phyloP scores from a whole-genome alignment of 2,888 invertebrate genomes.

The Eutolmus rufibarbis region DNA sequence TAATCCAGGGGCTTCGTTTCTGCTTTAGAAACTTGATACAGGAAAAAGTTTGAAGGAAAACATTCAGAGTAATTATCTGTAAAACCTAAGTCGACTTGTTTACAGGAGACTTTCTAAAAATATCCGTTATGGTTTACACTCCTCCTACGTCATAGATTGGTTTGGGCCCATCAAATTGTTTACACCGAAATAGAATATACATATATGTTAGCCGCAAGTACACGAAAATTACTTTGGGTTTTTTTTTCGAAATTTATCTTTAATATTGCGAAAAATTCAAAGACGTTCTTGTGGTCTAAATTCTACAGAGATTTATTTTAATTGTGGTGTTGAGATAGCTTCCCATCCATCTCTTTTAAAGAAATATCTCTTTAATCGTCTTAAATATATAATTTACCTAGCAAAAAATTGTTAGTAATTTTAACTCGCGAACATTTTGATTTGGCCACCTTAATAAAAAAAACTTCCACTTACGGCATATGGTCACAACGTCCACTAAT shows the following conservation, averaged over 20 bases:
- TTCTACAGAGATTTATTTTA: not conserved
- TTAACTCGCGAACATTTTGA: not conserved
- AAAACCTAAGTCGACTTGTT: not conserved
- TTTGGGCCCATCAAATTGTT: slow-evolving; percentile 49
- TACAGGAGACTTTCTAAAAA: slow-evolving; percentile 7
- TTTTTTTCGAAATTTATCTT: not conserved
- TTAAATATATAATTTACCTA: not conserved
- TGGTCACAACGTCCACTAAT: not conserved
- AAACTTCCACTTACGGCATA: too few species aligned
- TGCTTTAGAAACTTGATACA: not conserved
- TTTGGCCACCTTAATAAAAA: not conserved
- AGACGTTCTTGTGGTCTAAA: not conserved
- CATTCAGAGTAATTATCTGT: not conserved
- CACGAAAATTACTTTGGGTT: not conserved
- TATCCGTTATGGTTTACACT: slow-evolving; percentile 44
- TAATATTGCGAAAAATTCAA: not conserved
- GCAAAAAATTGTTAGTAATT: not conserved
- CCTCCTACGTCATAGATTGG: slow-evolving; percentile 48
- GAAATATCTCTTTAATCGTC: not conserved
- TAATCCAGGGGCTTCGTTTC: not conserved
- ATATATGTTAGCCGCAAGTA: slow-evolving; percentile 32
- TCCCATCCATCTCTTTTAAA: not conserved
- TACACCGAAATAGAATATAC: slow-evolving; percentile 45
- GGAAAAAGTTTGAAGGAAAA: not conserved
- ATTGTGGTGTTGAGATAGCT: not conserved